Evolutionary conservation across 1,140 invertebrate species (phyloP), one percentile per base, ranked within the genome.

Genomic region (Campoletis sonorensis): DNA sequence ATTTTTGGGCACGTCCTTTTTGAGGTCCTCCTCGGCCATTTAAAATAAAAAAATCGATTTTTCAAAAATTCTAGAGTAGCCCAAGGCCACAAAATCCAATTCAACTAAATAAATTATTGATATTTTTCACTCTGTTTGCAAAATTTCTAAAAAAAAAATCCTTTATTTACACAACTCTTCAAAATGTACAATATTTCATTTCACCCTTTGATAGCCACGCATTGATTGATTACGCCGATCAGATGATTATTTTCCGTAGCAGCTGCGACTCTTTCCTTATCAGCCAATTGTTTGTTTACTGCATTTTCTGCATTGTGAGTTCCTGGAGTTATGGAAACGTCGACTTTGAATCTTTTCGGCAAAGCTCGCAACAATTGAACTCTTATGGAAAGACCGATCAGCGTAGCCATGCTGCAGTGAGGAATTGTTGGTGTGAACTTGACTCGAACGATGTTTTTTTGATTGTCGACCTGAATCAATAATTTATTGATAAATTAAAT

Each of bases 401-500:
- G 91, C 51, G 99, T 99, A 27, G 99, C 99, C 98, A 99, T 99
- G 86, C 98, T 99, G 88, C 99, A 99, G 88, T 99, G 99, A 0
- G 98, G 98, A 87, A 99, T 99, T 0, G 99, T 99, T 13, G 99
- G 99, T 0, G 98, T 99, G 90, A 99, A 99, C 81, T 94, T 92
- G 5, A 99, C 94, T 81, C 94, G 90, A 0, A 99, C 94, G 67
- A 87, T 91, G 87, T 96, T 97, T 64, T 95, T 91, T 64, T 93
- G 90, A 91, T 97, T 95, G 84, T 96, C 93, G 3, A 98, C 94
- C 86, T 94, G 81, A 23, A 89, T 84, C 13, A 70, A 72, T 26
- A 16, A n/a, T 64, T 11, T 4, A 33, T 70, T 15, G 61, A 72
- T 45, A 64, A 51, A 1, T 15, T 16, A 27, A 27, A 11, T 64